Percentiles rank a stretch among this genome's conserved stretches.
phyloP scores from a whole-genome alignment of 2,888 invertebrate species.

The Ennomos quercinarius region DNA sequence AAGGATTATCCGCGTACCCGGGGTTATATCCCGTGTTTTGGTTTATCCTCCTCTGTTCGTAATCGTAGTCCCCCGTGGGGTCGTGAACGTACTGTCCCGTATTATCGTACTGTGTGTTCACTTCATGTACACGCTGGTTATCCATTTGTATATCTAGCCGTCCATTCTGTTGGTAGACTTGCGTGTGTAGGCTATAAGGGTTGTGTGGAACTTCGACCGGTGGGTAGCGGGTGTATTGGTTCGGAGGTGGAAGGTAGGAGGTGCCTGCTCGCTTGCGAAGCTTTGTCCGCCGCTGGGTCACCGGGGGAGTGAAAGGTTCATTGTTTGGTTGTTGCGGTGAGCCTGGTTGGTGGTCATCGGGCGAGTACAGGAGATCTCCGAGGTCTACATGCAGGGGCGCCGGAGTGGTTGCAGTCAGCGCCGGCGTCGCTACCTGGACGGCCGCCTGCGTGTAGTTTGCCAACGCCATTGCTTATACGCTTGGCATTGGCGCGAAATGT shows the following conservation, averaged over 20 bases:
- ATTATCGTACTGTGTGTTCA: conserved; percentile 70
- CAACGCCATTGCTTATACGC: conserved; percentile 75
- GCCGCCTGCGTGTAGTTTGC: conserved; percentile 75
- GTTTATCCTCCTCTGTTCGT: conserved; percentile 70
- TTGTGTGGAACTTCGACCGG: conserved; percentile 69
- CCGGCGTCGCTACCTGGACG: conserved; percentile 66
- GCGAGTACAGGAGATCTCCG: conserved; percentile 77
- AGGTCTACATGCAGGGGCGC: conserved; percentile 67
- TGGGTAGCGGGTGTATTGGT: conserved; percentile 75
- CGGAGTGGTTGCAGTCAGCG: conserved; percentile 62
- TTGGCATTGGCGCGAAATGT: conserved; percentile 73
- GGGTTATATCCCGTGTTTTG: conserved; percentile 65
- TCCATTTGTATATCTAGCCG: conserved; percentile 72
- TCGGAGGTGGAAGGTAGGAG: conserved; percentile 75
- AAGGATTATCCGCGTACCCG: conserved; percentile 70
- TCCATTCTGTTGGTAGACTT: conserved; percentile 73
- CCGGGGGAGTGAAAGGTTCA: conserved; percentile 67
- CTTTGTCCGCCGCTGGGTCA: conserved; percentile 65
- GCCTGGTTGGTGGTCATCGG: conserved; percentile 66
- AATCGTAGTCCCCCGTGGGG: conserved; percentile 79
- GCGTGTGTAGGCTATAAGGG: conserved; percentile 71
- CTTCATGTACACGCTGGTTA: conserved; percentile 72
- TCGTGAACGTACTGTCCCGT: conserved; percentile 78
- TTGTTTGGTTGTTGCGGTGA: conserved; percentile 55
- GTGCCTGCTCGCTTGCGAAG: conserved; percentile 78